A percentile compares a stretch with the other conserved stretches of the same genome.
phyloP scores from a whole-genome alignment of 2,113 vertebrate genomes.

The Mystacornis crossleyi region DNA sequence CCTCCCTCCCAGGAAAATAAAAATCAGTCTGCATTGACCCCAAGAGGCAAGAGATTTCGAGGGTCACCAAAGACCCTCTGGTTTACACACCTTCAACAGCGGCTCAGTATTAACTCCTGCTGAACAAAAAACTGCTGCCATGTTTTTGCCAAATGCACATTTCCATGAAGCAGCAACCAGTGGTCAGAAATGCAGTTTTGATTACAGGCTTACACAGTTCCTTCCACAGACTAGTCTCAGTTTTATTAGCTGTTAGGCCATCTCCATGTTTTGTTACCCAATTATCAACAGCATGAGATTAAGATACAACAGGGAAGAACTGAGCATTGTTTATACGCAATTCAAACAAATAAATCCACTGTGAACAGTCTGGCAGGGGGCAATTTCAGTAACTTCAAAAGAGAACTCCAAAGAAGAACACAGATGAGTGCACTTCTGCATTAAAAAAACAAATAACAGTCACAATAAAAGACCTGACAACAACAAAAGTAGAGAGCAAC shows the following conservation, averaged over 20 bases:
- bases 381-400: neutral
- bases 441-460: neutral
- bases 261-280: neutral
- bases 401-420: neutral
- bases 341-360: neutral
- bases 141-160: neutral
- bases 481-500: neutral
- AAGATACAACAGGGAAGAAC: neutral
- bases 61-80: neutral
- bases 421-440: neutral
- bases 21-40: neutral
- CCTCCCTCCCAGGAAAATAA: neutral
- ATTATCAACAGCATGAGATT: neutral
- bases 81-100: neutral
- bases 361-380: neutral
- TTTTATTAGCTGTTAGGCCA: neutral
- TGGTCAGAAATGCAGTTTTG: neutral
- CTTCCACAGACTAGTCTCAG: neutral
- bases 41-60: neutral
- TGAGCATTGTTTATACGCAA: neutral
- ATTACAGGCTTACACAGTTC: neutral
- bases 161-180: neutral
- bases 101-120: neutral
- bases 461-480: constrained; percentile 1
- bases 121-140: neutral